phyloP scores from a whole-genome alignment of 2,888 invertebrate species.

The Timandra comae region DNA sequence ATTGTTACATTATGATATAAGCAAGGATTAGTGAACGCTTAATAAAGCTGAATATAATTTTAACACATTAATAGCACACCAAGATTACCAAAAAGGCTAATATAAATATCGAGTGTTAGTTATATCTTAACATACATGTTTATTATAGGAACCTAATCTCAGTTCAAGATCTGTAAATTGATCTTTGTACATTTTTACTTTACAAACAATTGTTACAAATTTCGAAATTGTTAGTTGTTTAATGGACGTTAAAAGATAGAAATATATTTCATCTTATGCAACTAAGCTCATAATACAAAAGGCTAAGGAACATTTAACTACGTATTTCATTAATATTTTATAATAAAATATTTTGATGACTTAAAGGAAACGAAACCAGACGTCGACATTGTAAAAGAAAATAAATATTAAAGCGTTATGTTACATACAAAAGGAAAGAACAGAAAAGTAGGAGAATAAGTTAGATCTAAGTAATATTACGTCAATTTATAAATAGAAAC shows the following conservation, averaged over 20 bases:
- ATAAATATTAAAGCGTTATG: conserved; percentile 48
- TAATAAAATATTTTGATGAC: conserved; percentile 16
- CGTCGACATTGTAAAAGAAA: conserved; percentile 29
- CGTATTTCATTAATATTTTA: conserved; percentile 14
- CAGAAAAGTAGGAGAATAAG: conserved; percentile 47
- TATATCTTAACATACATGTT: conserved; percentile 34
- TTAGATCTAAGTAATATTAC: conserved; percentile 51
- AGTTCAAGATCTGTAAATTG: conserved; percentile 59
- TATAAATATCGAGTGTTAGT: too few relatives aligned
- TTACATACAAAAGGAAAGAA: conserved; percentile 24
- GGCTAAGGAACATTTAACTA: conserved; percentile 24
- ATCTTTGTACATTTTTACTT: conserved; percentile 18
- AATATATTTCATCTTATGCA: conserved; percentile 11
- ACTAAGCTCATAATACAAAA: conserved; percentile 21
- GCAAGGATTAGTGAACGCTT: too few relatives aligned
- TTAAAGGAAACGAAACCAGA: conserved; percentile 31
- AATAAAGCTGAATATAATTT: too few relatives aligned
- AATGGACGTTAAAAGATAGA: too few relatives aligned
- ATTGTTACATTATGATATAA: too few relatives aligned
- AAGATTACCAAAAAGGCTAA: conserved; percentile 25
- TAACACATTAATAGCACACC: conserved; percentile 27
- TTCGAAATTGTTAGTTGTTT: too few relatives aligned
- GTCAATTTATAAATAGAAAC: conserved; percentile 68
- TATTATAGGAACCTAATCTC: conserved; percentile 70
- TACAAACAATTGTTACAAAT: conserved; percentile 4